These are phyloP conservation scores for Eupithecia exiguata DNA, from an alignment of 2,888 invertebrate genomes.

Conservation along the genomic window DNA sequence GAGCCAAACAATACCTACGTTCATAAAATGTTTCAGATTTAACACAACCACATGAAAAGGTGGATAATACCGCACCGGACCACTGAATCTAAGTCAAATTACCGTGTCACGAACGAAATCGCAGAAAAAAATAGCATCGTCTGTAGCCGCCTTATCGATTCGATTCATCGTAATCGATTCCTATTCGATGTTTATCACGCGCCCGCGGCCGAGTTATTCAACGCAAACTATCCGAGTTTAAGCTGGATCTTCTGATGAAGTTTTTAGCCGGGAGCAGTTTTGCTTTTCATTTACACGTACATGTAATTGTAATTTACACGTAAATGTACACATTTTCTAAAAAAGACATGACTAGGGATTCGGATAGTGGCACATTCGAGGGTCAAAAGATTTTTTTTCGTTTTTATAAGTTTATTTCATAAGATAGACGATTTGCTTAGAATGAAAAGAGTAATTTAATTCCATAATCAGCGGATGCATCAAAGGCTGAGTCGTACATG, in stretches of 20 bases:
- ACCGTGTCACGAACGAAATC: not conserved
- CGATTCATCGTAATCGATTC: constrained; percentile 60
- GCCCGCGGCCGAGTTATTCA: constrained; percentile 44
- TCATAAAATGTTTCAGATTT: no score
- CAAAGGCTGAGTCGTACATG: constrained; percentile 40
- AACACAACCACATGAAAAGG: not conserved
- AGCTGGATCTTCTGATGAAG: constrained; percentile 19
- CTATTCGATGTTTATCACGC: constrained; percentile 55
- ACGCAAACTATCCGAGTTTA: constrained; percentile 40
- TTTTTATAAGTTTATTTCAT: not conserved
- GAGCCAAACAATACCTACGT: not conserved
- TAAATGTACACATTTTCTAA: not conserved
- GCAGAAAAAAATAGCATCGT: constrained; percentile 48
- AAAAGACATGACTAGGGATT: not conserved
- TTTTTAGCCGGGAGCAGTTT: constrained; percentile 26
- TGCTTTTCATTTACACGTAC: not conserved
- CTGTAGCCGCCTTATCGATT: constrained; percentile 55
- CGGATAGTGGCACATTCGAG: not conserved
- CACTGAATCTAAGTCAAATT: constrained; percentile 1
- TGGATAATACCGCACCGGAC: not conserved
- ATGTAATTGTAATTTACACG: not conserved
- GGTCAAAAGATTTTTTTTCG: not conserved
- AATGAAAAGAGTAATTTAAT: not conserved
- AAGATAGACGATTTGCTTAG: not conserved
- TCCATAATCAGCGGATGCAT: constrained; percentile 23